Base-by-base conservation (phyloP, 2,797 vertebrate species). In the Borostomias antarcticus region DNA sequence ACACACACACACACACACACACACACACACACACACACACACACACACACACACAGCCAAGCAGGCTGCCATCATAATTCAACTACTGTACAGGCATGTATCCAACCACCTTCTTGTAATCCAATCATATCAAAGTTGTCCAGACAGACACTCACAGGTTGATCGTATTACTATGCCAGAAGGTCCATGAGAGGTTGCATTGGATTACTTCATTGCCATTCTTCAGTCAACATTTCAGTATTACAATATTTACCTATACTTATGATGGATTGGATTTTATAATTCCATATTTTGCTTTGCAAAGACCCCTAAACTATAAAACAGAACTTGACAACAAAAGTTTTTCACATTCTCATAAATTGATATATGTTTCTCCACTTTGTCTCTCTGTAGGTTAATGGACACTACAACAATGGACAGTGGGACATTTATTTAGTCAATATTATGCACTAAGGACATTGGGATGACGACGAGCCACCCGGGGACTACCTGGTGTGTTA, bases 381-480 rank as follows among this genome's bases (percentile, higher is more conserved):
- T 40, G 37, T 21, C 53, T 73, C 40, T 68, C 2, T 26, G 43
- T 59, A 91, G 88, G 83, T 78, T 66, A 58, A 45, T 73, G 75
- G 62, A 80, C 60, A 43, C 33, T 62, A 64, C 73, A 68, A 70
- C 82, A 61, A 56, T 70, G 76, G 78, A 60, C 72, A 77, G 61
- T 29, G 80, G 81, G 82, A 89, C 81, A 75, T 87, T 86, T 80
- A 70, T 77, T 58, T 77, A 79, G 83, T 63, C 62, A 73, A 58
- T 72, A 80, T 87, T 88, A 92, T 93, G 91, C 91, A 93, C 91
- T 92, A 88, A 82, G 76, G 77, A 81, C 73, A 72, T 68, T n/a
- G 82, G 79, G 82, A 76, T 60, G 62, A 77, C 76, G 54, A 75
- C 77, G 57, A 75, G 57, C 53, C 72, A 80, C 79, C 54, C 71